Evolutionary conservation across 2,113 vertebrate genomes (phyloP).

Genomic region (Erpornis zantholeuca): DNA sequence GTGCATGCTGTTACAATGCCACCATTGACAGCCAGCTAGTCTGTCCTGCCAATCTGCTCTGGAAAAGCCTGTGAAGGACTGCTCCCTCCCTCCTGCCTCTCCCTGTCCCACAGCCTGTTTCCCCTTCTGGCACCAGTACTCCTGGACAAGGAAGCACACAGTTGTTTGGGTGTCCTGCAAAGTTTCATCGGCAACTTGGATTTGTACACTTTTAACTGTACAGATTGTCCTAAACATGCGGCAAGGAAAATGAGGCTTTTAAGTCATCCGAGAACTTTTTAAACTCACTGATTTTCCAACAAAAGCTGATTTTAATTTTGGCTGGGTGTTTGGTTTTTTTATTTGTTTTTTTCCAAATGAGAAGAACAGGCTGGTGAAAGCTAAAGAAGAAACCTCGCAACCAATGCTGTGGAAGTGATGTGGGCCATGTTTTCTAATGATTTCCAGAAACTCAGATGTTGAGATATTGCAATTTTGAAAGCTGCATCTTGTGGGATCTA

Average conservation of each 20-base stretch:
- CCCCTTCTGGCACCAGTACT: not conserved
- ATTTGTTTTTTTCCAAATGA: not conserved
- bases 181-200: not conserved
- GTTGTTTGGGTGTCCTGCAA: not conserved
- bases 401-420: conserved; percentile 25
- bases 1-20: not conserved
- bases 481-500: conserved; percentile 31
- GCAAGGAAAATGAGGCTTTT: not conserved
- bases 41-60: not conserved
- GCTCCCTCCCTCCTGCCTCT: not conserved
- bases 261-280: not conserved
- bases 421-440: conserved; percentile 13
- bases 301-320: not conserved
- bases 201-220: not conserved
- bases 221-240: not conserved
- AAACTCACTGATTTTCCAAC: not conserved
- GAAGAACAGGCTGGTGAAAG: not conserved
- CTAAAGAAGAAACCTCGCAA: conserved; percentile 17
- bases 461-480: not conserved
- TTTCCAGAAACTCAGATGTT: conserved; percentile 47
- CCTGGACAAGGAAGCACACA: not conserved
- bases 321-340: not conserved
- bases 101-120: not conserved
- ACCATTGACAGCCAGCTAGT: not conserved
- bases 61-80: not conserved